phyloP scores from a whole-genome alignment of 2,888 invertebrate species.

The Zelleria hepariella region DNA sequence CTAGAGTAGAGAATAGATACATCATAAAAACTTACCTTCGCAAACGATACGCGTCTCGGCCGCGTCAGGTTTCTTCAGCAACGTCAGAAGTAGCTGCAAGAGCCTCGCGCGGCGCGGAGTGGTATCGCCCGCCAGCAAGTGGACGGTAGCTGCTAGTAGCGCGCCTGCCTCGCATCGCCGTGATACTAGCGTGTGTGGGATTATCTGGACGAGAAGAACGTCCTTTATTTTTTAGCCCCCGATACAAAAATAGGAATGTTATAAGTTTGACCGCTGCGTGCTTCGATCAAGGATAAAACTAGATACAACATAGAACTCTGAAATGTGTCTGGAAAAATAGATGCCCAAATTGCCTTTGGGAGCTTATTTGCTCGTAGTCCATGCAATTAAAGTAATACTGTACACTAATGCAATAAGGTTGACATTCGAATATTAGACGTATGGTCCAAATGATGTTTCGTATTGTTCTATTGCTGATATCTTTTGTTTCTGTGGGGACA shows the following conservation, averaged over 20 bases:
- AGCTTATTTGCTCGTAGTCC: neutral
- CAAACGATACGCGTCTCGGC: conserved; percentile 39
- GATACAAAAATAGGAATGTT: neutral
- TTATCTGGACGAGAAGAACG: too few relatives aligned
- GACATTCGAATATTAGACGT: too few relatives aligned
- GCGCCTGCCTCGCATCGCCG: conserved; percentile 51
- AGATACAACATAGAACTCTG: too few relatives aligned
- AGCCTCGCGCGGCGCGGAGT: conserved; percentile 29
- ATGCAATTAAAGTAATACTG: neutral
- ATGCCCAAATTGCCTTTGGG: neutral
- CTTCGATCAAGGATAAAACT: too few relatives aligned
- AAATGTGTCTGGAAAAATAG: too few relatives aligned
- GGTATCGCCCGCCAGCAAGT: conserved; percentile 33
- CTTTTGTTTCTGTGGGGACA: too few relatives aligned
- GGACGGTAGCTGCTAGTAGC: conserved; percentile 33
- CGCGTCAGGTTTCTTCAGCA: conserved; percentile 52
- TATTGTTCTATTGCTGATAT: too few relatives aligned
- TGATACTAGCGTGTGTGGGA: conserved; percentile 52
- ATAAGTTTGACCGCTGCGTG: too few relatives aligned
- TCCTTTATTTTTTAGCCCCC: neutral
- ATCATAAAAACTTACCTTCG: neutral
- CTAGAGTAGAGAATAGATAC: too few relatives aligned
- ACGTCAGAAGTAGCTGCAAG: conserved; percentile 50
- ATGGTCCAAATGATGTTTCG: too few relatives aligned
- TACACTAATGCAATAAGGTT: too few relatives aligned